phyloP scores from a whole-genome alignment of 2,888 invertebrate genomes.

The Monopis laevigella region DNA sequence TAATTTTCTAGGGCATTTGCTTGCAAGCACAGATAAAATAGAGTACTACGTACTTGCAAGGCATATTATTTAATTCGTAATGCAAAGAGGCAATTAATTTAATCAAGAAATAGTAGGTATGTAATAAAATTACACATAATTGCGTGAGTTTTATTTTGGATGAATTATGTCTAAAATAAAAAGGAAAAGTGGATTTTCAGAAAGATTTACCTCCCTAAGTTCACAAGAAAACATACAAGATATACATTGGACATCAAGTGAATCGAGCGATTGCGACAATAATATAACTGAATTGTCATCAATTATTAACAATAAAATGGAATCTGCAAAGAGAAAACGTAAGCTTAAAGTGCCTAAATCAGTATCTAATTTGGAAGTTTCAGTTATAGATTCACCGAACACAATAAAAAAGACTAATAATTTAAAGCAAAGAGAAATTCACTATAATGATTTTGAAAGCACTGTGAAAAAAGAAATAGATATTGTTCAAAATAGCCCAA shows the following conservation, averaged over 20 bases:
- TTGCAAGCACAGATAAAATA: no score
- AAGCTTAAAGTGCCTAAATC: constrained; percentile 33
- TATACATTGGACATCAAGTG: constrained; percentile 48
- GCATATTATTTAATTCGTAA: no score
- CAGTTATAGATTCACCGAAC: constrained; percentile 25
- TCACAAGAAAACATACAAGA: constrained; percentile 22
- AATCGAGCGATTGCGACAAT: constrained; percentile 36
- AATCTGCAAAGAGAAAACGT: constrained; percentile 38
- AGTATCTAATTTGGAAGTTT: constrained; percentile 38
- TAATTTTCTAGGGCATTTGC: no score
- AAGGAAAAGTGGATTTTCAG: constrained; percentile 24
- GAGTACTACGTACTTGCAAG: no score
- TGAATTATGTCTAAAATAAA: no score
- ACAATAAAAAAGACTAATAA: neutral
- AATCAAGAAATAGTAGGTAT: no score
- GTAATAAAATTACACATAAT: no score
- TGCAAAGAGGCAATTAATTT: no score
- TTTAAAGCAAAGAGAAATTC: neutral
- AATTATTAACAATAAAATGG: constrained; percentile 19
- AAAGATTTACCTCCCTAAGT: constrained; percentile 31
- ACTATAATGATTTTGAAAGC: no score
- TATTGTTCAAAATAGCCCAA: no score
- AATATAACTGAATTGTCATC: constrained; percentile 21
- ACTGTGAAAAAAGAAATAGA: no score
- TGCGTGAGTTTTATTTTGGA: no score